These are phyloP conservation scores for Babyrousa celebensis DNA, from an alignment of 2,797 vertebrate genomes.

Conservation along the genomic window DNA sequence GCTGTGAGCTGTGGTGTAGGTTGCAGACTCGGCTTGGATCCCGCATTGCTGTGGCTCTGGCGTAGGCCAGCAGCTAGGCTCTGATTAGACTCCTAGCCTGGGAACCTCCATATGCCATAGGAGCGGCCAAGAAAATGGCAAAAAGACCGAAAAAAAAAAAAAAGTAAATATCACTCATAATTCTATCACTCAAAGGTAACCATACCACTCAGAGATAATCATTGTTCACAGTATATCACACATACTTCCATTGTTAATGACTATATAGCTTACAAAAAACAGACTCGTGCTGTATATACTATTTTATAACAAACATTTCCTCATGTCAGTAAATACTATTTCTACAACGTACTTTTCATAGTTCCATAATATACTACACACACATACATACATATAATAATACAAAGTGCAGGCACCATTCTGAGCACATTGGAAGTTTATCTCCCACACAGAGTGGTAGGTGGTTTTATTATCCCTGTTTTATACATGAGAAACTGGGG, in stretches of 20 bases:
- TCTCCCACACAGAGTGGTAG: neutral
- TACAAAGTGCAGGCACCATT: neutral
- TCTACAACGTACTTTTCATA: neutral
- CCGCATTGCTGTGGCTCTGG: no score
- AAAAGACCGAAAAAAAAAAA: no score
- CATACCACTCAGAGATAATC: neutral
- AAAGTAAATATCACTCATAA: neutral
- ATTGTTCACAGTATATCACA: neutral
- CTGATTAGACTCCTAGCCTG: no score
- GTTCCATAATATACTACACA: neutral
- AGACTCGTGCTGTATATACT: neutral
- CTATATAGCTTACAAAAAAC: constrained; percentile 12
- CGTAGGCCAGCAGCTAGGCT: no score
- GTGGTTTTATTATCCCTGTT: neutral
- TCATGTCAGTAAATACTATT: neutral
- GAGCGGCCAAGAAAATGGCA: no score
- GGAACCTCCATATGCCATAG: no score
- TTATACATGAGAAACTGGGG: neutral
- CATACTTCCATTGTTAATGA: neutral
- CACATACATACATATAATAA: neutral
- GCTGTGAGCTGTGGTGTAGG: no score
- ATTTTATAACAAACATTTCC: constrained; percentile 36
- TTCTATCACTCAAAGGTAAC: neutral
- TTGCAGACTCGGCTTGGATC: no score
- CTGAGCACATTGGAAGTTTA: neutral